Evolutionary conservation across 2,888 invertebrate genomes (phyloP).

Genomic region (Marasmarcha lunaedactyla): DNA sequence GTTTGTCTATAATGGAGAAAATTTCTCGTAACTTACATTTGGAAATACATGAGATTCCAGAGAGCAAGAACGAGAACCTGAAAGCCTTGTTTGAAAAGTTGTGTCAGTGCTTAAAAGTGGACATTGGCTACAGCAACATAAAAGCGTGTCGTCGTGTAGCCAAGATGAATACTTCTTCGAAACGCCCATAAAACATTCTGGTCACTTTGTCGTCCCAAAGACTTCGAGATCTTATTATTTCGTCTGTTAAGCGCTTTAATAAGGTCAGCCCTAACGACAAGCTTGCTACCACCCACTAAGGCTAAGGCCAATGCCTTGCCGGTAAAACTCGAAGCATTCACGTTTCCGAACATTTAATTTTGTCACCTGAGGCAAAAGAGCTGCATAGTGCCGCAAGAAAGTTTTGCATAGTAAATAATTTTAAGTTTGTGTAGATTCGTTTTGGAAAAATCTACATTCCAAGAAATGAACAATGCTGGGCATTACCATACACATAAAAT

Average conservation of each 20-base stretch:
- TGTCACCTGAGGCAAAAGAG: conserved; percentile 10
- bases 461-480: conserved; percentile 2
- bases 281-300: not conserved
- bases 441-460: too few species aligned
- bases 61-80: conserved; percentile 9
- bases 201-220: conserved; percentile 2
- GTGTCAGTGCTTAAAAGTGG: conserved; percentile 6
- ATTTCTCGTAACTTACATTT: conserved; percentile 7
- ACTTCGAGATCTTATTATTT: too few species aligned
- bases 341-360: conserved; percentile 10
- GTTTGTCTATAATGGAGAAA: conserved; percentile 8
- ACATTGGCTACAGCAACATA: conserved; percentile 6
- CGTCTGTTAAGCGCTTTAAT: conserved; percentile 1
- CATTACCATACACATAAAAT: conserved; percentile 4
- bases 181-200: too few species aligned
- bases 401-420: too few species aligned
- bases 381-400: too few species aligned
- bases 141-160: too few species aligned
- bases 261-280: not conserved
- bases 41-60: too few species aligned
- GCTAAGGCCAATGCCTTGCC: not conserved
- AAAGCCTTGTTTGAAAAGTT: conserved; percentile 9
- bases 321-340: conserved; percentile 4
- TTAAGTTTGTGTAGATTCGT: too few species aligned
- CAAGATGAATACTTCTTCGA: too few species aligned